Conservation (phyloP, 2,797 vertebrate species). For the Hozukius guyotensis region DNA sequence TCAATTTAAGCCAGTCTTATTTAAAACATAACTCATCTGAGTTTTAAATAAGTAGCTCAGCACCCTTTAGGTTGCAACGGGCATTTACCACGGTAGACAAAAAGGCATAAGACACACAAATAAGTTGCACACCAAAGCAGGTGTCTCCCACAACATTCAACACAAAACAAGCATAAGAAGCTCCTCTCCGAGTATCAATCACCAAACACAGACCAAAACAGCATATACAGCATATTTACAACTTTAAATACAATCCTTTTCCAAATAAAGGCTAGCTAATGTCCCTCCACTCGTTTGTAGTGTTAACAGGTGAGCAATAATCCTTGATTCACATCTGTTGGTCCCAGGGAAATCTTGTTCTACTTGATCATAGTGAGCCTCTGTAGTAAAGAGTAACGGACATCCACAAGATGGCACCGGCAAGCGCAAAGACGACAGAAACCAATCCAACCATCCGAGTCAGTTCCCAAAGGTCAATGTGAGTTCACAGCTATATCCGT, state of each 20-base stretch:
- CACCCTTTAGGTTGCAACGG: constrained; percentile 5
- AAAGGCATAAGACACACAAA: constrained; percentile 23
- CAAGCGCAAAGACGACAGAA: constrained; percentile 42
- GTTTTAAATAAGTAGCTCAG: constrained; percentile 33
- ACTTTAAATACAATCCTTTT: constrained; percentile 67
- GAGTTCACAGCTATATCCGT: constrained; percentile 30
- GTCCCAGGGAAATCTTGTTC: constrained; percentile 46
- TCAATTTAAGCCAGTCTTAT: background rate
- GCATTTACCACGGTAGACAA: constrained; percentile 5
- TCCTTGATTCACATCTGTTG: constrained; percentile 50
- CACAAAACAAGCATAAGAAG: constrained; percentile 49
- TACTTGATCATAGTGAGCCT: constrained; percentile 47
- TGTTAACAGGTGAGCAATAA: constrained; percentile 59
- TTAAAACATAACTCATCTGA: constrained; percentile 9
- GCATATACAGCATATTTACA: constrained; percentile 57
- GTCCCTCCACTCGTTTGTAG: constrained; percentile 62
- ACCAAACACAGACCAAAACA: constrained; percentile 48
- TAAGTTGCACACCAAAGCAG: constrained; percentile 26
- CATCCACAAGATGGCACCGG: constrained; percentile 63
- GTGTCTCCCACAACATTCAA: constrained; percentile 45
- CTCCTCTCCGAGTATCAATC: constrained; percentile 35
- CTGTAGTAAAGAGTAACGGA: constrained; percentile 39
- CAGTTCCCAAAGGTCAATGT: constrained; percentile 24
- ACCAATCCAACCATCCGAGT: constrained; percentile 9
- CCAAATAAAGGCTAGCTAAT: constrained; percentile 31